Evolutionary conservation across 2,113 vertebrate species (phyloP), one percentile per base, ranked within the genome.

Genomic region (Dasyurus viverrinus): DNA sequence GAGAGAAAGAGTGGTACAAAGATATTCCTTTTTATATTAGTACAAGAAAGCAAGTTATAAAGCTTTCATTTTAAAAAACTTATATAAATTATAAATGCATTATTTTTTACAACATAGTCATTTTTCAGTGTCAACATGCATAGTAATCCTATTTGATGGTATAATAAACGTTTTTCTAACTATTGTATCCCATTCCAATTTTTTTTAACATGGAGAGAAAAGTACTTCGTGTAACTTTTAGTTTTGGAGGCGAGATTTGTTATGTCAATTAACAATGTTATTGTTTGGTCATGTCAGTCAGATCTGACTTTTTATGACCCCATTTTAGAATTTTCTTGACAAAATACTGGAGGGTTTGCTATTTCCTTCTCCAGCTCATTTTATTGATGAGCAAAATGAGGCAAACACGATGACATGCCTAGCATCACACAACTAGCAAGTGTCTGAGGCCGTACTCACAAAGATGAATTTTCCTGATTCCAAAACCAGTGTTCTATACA

Each of bases 11-110:
- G 14, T 89, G 55, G 36, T 0, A 0, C 26, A 7, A 4, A 42
- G 68, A 46, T 93, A 2, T 16, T 54, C 60, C 84, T 92, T 93
- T 54, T 89, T 95, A 94, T 92, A 68, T 26, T 91, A 76, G 91
- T 46, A 36, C 53, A 26, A 95, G 23, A 89, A 57, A 91, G 50
- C n/a, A 2, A 93, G 50, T 52, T 60, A n/a, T 89, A 84, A 46
- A 93, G 9, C 3, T 96, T 96, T 93, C 53, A 90, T n/a, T 93
- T 36, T 30, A 11, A n/a, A 76, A 68, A 68, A 36, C 30, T n/a
- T 76, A 0, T n/a, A n/a, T 19, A n/a, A 76, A 76, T n/a, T n/a
- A n/a, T 19, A 19, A 76, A 76, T 76, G 60, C 36, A n/a, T 76
- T n/a, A 12, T n/a, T n/a, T 76, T 36, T 36, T 11, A 76, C 16